A percentile compares a stretch with the other conserved stretches of the same genome.
These are phyloP conservation scores for Phoenicopterus ruber DNA, from an alignment of 2,113 vertebrate genomes.

Conservation along the genomic window DNA sequence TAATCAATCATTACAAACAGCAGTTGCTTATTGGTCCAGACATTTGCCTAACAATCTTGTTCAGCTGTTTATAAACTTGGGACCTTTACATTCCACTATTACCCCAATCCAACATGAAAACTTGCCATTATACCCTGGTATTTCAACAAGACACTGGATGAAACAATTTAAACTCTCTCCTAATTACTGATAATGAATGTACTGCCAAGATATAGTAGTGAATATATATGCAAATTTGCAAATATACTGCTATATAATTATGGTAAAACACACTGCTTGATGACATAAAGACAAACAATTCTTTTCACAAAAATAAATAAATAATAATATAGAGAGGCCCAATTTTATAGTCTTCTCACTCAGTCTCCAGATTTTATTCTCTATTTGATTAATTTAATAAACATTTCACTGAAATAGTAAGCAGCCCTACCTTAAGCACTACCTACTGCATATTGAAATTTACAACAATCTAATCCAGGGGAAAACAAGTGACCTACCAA, in stretches of 20 bases:
- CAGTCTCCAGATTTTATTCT: background rate
- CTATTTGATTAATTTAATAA: background rate
- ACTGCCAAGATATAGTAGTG: background rate
- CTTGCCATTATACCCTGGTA: background rate
- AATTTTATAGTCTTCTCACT: background rate
- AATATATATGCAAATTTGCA: background rate
- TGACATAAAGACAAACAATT: background rate
- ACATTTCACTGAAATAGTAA: background rate
- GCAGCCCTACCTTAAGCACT: background rate
- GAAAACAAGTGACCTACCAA: background rate
- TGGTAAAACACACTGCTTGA: background rate
- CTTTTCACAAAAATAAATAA: background rate
- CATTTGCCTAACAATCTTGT: background rate
- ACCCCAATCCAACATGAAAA: background rate
- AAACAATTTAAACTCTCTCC: background rate
- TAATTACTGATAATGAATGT: background rate
- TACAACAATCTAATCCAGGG: background rate
- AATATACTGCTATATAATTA: background rate
- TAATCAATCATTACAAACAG: background rate
- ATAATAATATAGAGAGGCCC: background rate
- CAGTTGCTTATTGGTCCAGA: background rate
- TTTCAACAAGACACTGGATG: background rate
- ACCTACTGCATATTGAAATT: background rate
- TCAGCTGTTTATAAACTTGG: background rate
- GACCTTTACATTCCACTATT: background rate